Evolutionary conservation across 1,140 invertebrate genomes (phyloP).

Genomic region (Cephus cinctus): DNA sequence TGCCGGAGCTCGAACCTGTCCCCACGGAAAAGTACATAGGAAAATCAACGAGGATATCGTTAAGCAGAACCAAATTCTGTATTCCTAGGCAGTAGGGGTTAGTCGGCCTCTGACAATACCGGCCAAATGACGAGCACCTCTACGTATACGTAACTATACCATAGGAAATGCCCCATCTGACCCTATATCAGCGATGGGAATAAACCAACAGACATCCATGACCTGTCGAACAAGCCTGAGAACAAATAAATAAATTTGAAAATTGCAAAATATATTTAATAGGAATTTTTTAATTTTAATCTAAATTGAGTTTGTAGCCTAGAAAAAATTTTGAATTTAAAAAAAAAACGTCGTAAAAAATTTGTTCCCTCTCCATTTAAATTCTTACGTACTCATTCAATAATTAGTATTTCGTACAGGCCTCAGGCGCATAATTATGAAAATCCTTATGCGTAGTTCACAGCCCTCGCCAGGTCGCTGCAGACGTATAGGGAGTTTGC

Average conservation of each 20-base stretch:
- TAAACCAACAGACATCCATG: conserved; percentile 19
- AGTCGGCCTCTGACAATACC: conserved; percentile 46
- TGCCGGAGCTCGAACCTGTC: no score
- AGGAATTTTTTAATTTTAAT: no score
- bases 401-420: no score
- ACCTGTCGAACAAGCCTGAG: no score
- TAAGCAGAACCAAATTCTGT: conserved; percentile 42
- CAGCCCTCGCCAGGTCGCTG: conserved; percentile 36
- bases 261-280: neutral
- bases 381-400: no score
- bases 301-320: no score
- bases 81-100: conserved; percentile 40
- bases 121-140: conserved; percentile 42
- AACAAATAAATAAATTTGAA: neutral
- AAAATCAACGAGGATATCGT: conserved; percentile 36
- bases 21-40: conserved; percentile 35
- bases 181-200: conserved; percentile 32
- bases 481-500: conserved; percentile 40
- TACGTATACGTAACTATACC: conserved; percentile 28
- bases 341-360: no score
- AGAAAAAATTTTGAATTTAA: no score
- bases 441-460: conserved; percentile 24
- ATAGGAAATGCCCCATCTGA: conserved; percentile 35
- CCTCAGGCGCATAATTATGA: no score
- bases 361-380: no score